Conservation (phyloP, 2,888 invertebrate species). For the Ctenicera cuprea region DNA sequence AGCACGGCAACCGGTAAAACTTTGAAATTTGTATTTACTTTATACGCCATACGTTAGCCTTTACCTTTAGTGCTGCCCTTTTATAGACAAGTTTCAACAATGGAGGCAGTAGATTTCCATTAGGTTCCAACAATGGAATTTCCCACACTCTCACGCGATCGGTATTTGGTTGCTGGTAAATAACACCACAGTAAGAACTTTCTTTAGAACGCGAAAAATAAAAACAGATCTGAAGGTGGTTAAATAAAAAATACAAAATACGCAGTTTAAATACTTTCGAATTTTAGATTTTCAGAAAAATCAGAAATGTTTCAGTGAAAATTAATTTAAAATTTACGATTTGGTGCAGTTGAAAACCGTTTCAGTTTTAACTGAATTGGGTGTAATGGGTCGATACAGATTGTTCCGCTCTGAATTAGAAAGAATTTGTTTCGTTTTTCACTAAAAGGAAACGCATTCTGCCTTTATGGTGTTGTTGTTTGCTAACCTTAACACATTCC, state of each 20-base stretch:
- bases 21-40: constrained; percentile 48
- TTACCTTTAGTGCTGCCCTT: constrained; percentile 47
- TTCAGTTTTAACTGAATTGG: constrained; percentile 45
- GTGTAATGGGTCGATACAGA: constrained; percentile 48
- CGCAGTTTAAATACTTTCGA: not conserved
- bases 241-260: no score
- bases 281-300: not conserved
- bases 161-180: constrained; percentile 35
- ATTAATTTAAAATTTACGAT: constrained; percentile 12
- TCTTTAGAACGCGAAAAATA: not conserved
- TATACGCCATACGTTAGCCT: constrained; percentile 43
- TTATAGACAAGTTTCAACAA: constrained; percentile 55
- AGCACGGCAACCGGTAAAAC: constrained; percentile 35
- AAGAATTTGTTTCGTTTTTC: constrained; percentile 47
- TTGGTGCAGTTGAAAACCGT: constrained; percentile 41
- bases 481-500: constrained; percentile 33
- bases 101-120: constrained; percentile 57
- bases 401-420: constrained; percentile 47
- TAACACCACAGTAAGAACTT: constrained; percentile 28
- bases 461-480: constrained; percentile 42
- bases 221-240: not conserved
- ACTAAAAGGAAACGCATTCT: constrained; percentile 42
- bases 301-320: not conserved
- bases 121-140: constrained; percentile 55
- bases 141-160: constrained; percentile 42